These are phyloP conservation scores for Petrolisthes manimaculis DNA, from an alignment of 2,888 invertebrate species.

Conservation along the genomic window DNA sequence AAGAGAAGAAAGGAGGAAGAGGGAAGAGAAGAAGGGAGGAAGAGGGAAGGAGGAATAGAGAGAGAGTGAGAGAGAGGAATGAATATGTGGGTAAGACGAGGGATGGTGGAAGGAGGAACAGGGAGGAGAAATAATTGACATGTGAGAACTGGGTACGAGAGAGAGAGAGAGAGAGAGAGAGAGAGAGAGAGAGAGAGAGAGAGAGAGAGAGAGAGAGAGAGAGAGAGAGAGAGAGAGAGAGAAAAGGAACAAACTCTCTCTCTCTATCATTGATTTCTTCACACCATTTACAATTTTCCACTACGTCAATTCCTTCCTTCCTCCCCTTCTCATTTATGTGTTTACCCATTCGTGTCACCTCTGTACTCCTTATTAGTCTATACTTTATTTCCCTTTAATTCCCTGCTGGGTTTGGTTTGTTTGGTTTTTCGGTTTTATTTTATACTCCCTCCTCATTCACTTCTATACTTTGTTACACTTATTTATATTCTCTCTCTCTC, in stretches of 20 bases:
- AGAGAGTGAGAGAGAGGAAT: slow-evolving; percentile 12
- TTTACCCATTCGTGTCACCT: too few species aligned
- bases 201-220: slow-evolving; percentile 15
- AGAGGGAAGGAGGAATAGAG: neutral
- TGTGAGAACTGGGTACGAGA: neutral
- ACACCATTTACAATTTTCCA: neutral
- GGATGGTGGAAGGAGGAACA: too few species aligned
- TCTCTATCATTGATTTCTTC: neutral
- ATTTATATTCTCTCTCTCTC: slow-evolving; percentile 14
- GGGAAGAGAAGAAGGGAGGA: neutral
- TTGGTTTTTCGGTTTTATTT: neutral
- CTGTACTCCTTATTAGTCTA: too few species aligned
- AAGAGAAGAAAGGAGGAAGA: too few species aligned
- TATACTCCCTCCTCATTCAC: neutral
- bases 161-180: neutral
- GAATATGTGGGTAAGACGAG: neutral
- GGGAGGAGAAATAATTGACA: neutral
- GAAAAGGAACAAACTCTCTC: neutral
- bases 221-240: neutral
- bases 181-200: slow-evolving; percentile 8
- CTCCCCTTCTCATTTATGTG: neutral
- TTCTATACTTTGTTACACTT: too few species aligned
- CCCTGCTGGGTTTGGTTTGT: too few species aligned
- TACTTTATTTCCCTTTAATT: too few species aligned
- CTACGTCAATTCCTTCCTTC: neutral